Evolutionary conservation across 1,140 invertebrate species (phyloP).

Genomic region (Heliconius himera): DNA sequence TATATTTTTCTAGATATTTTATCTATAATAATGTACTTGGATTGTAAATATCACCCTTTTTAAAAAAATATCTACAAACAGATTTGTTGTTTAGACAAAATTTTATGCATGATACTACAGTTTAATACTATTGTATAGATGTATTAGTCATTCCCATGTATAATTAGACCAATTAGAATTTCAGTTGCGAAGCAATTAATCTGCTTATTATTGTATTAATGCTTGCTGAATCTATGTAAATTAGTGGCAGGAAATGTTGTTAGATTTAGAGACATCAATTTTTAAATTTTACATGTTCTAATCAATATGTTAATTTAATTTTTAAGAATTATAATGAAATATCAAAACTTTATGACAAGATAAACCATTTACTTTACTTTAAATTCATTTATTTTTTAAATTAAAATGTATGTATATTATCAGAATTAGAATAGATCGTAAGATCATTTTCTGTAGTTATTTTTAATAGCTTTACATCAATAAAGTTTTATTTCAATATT

Average conservation of each 20-base stretch:
- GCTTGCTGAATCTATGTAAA: constrained; percentile 4
- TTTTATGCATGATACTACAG: no score
- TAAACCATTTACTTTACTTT: background rate
- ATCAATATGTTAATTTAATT: background rate
- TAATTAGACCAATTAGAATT: constrained; percentile 11
- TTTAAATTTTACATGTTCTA: background rate
- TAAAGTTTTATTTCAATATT: no score
- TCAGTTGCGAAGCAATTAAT: background rate
- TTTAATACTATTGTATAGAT: no score
- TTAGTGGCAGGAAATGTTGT: background rate
- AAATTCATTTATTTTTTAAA: background rate
- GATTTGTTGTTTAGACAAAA: no score
- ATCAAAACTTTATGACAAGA: no score
- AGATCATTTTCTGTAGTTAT: background rate
- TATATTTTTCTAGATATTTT: no score
- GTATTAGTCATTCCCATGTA: background rate
- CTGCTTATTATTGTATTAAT: background rate
- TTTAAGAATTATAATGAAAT: background rate
- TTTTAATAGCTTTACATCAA: no score
- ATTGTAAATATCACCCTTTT: no score
- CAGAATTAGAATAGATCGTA: background rate
- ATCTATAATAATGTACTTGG: no score
- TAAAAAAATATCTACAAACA: no score
- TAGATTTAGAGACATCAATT: background rate
- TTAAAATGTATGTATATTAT: background rate